A percentile compares a stretch with the other conserved stretches of the same genome.
Evolutionary conservation across 2,888 invertebrate species (phyloP).

Genomic region (Ramazzottius varieornatus): DNA sequence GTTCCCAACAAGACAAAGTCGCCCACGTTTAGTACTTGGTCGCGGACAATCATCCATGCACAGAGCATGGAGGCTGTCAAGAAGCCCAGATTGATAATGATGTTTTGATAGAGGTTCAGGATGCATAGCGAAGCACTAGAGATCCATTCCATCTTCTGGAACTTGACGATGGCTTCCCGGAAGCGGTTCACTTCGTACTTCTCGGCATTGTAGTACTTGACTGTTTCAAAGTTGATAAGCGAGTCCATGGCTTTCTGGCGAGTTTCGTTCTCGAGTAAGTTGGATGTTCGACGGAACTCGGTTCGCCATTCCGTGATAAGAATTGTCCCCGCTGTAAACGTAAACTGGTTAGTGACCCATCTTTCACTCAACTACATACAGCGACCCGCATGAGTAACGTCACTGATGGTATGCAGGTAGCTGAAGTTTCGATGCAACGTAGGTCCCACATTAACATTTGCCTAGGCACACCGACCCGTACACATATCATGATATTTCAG

Average conservation of each 20-base stretch:
- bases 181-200: conserved; percentile 64
- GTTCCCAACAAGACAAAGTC: conserved; percentile 86
- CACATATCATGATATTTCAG: no score
- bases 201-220: conserved; percentile 89
- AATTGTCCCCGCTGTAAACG: conserved; percentile 50
- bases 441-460: no score
- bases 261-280: conserved; percentile 68
- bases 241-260: conserved; percentile 82
- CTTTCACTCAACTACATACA: not conserved
- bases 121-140: conserved; percentile 57
- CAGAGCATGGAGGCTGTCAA: conserved; percentile 62
- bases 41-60: conserved; percentile 48
- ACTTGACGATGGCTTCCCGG: conserved; percentile 46
- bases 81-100: conserved; percentile 59
- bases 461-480: no score
- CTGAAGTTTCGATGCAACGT: not conserved
- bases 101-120: conserved; percentile 66
- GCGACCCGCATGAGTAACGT: not conserved
- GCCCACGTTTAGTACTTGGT: conserved; percentile 49
- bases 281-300: conserved; percentile 75
- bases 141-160: conserved; percentile 63
- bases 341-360: conserved; percentile 1
- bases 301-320: conserved; percentile 90
- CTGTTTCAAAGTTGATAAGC: conserved; percentile 85
- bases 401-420: conserved; percentile 4